Conservation (phyloP, 1,140 invertebrate species). For the Drosophila prosaltans region DNA sequence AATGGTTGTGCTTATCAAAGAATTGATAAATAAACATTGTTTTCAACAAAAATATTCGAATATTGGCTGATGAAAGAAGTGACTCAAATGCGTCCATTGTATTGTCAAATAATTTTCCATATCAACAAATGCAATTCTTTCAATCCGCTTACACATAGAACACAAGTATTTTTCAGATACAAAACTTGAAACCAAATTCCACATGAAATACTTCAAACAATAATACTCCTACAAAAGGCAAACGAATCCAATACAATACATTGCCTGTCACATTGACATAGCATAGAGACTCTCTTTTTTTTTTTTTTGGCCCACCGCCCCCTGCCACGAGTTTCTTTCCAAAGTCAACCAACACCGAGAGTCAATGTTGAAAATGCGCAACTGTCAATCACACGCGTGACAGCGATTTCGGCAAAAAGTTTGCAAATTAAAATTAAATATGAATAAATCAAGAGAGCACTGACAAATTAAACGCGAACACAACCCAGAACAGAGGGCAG, state of each 20-base stretch:
- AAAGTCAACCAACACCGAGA: constrained; percentile 5
- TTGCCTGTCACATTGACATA: constrained; percentile 1
- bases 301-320: neutral
- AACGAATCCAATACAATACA: neutral
- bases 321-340: no score
- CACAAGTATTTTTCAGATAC: neutral
- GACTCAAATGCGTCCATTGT: neutral
- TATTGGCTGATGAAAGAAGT: constrained; percentile 7
- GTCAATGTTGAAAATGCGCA: constrained; percentile 29
- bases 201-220: constrained; percentile 10
- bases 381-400: constrained; percentile 27
- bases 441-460: constrained; percentile 35
- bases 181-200: constrained; percentile 13
- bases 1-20: constrained; percentile 43
- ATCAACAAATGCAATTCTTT: neutral
- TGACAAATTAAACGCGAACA: constrained; percentile 12
- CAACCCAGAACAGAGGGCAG: neutral
- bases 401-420: constrained; percentile 35
- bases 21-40: constrained; percentile 38
- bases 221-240: neutral
- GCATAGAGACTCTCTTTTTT: neutral
- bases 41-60: neutral
- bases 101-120: constrained; percentile 1
- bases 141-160: neutral
- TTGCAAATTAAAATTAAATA: constrained; percentile 61